Evolutionary conservation across 2,113 vertebrate species (phyloP).

Genomic region (Salminus brasiliensis): DNA sequence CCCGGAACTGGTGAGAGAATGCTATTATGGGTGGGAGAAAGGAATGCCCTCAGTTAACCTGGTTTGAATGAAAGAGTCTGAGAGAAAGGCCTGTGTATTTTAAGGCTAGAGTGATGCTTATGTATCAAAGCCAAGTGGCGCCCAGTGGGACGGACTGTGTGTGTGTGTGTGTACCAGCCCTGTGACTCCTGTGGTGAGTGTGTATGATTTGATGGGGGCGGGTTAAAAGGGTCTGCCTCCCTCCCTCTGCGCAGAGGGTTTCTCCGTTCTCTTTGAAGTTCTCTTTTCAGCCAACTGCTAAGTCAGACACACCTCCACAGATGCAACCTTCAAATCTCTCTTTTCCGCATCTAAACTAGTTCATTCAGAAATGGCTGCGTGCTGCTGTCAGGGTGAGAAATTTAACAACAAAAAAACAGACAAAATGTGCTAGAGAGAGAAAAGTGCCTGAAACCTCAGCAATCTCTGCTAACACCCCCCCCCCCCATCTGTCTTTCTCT

Average conservation of each 20-base stretch:
- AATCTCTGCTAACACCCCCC: too few species aligned
- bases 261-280: not conserved
- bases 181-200: conserved; percentile 27
- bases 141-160: not conserved
- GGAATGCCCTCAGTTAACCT: not conserved
- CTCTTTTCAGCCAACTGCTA: not conserved
- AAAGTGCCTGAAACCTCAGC: too few species aligned
- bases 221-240: not conserved
- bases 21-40: not conserved
- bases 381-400: too few species aligned
- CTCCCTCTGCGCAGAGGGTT: not conserved
- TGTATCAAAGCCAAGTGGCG: conserved; percentile 15
- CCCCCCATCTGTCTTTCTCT: too few species aligned
- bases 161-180: conserved; percentile 15
- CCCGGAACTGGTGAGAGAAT: not conserved
- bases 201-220: not conserved
- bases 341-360: too few species aligned
- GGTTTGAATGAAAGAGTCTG: not conserved
- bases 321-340: too few species aligned
- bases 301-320: not conserved
- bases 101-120: conserved; percentile 5
- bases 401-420: too few species aligned
- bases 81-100: conserved; percentile 11
- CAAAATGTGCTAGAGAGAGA: too few species aligned
- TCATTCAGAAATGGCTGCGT: too few species aligned